Evolutionary conservation across 2,888 invertebrate genomes (phyloP).

Genomic region (Opisthograptis luteolata): DNA sequence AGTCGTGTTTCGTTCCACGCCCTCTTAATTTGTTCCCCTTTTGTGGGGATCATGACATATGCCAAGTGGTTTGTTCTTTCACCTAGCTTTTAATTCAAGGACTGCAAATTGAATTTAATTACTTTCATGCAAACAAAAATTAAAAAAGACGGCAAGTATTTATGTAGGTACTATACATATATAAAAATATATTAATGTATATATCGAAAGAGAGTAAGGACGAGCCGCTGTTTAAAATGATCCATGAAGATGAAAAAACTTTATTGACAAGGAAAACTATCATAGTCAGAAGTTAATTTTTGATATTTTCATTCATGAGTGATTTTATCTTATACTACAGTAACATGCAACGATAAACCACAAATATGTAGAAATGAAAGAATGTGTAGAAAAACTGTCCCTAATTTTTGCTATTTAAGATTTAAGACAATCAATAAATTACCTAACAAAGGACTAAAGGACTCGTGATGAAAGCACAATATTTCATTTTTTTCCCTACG

Average conservation of each 20-base stretch:
- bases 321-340: no score
- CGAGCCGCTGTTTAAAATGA: no score
- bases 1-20: slow-evolving; percentile 60
- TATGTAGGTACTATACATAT: no score
- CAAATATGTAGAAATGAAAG: no score
- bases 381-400: no score
- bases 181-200: background rate
- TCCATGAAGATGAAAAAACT: no score
- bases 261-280: no score
- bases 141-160: background rate
- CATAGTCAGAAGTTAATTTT: no score
- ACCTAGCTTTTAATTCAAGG: slow-evolving; percentile 47
- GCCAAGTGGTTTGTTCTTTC: slow-evolving; percentile 54
- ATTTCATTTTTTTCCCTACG: slow-evolving; percentile 29
- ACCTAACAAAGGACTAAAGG: slow-evolving; percentile 11
- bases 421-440: slow-evolving; percentile 5
- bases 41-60: slow-evolving; percentile 62
- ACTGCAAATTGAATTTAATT: slow-evolving; percentile 28
- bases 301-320: no score
- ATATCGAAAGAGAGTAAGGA: no score
- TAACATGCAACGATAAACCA: no score
- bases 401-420: no score
- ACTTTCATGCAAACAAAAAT: slow-evolving; percentile 4
- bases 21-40: slow-evolving; percentile 62
- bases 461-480: slow-evolving; percentile 30